phyloP scores from a whole-genome alignment of 2,113 vertebrate species.

The Sula dactylatra region DNA sequence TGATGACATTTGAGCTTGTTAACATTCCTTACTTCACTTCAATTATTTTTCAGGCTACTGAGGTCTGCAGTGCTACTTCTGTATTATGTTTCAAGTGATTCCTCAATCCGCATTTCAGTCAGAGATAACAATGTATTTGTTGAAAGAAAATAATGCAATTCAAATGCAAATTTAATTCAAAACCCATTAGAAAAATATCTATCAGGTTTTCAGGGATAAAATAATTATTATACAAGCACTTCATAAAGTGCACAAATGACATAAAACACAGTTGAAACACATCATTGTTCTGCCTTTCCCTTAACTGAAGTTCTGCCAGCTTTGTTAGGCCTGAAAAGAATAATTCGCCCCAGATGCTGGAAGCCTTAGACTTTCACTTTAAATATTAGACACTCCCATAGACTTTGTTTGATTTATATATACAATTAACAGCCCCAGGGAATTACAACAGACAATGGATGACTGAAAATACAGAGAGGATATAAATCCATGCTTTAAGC shows the following conservation, averaged over 20 bases:
- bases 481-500: slow-evolving; percentile 19
- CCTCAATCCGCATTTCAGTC: slow-evolving; percentile 32
- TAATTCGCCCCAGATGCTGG: background rate
- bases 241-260: slow-evolving; percentile 10
- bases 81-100: slow-evolving; percentile 67
- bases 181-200: slow-evolving; percentile 20
- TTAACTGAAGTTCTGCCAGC: slow-evolving; percentile 48
- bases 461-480: slow-evolving; percentile 29
- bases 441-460: slow-evolving; percentile 38
- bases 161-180: slow-evolving; percentile 52
- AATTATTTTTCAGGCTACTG: slow-evolving; percentile 71
- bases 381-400: slow-evolving; percentile 41
- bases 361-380: slow-evolving; percentile 59
- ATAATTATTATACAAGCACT: background rate
- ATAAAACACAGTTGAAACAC: slow-evolving; percentile 38
- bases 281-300: slow-evolving; percentile 28
- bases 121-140: slow-evolving; percentile 19
- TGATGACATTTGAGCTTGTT: slow-evolving; percentile 74
- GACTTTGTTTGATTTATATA: slow-evolving; percentile 41
- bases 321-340: slow-evolving; percentile 53
- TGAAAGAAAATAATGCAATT: slow-evolving; percentile 27
- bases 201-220: slow-evolving; percentile 14
- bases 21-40: slow-evolving; percentile 77
- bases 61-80: slow-evolving; percentile 24
- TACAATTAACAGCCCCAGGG: slow-evolving; percentile 39